Conservation (phyloP, 1,140 invertebrate genomes). For the Listronotus oregonensis region DNA sequence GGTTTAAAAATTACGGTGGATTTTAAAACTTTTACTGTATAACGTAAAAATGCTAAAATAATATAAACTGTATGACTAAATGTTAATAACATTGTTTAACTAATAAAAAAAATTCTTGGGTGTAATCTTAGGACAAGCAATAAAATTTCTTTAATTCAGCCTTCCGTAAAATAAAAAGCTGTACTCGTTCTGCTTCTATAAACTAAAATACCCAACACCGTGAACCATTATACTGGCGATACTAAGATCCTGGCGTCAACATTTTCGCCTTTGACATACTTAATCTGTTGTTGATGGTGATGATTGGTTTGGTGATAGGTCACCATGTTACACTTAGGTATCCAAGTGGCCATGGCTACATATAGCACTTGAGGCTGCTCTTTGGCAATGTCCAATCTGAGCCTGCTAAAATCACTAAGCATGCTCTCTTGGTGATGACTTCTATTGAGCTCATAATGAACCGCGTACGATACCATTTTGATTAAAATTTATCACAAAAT, state of each 20-base stretch:
- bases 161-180: constrained; percentile 1
- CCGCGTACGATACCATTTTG: constrained; percentile 39
- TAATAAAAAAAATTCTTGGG: too few relatives aligned
- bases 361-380: constrained; percentile 65
- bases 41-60: too few relatives aligned
- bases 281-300: constrained; percentile 31
- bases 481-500: constrained; percentile 2
- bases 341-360: constrained; percentile 67
- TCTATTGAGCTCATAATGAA: constrained; percentile 43
- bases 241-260: not conserved
- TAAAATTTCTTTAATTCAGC: not conserved
- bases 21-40: too few relatives aligned
- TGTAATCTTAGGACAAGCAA: too few relatives aligned
- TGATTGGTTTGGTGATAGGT: constrained; percentile 29
- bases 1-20: too few relatives aligned
- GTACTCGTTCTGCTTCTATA: not conserved
- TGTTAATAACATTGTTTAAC: too few relatives aligned
- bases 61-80: too few relatives aligned
- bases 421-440: constrained; percentile 37
- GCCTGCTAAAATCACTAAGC: constrained; percentile 47
- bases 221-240: not conserved
- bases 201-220: not conserved
- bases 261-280: constrained; percentile 22
- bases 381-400: constrained; percentile 53
- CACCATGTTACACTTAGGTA: constrained; percentile 64